A percentile compares a stretch with the other conserved stretches of the same genome.
These are phyloP conservation scores for Lepus europaeus DNA, from an alignment of 2,113 vertebrate genomes.

Conservation along the genomic window DNA sequence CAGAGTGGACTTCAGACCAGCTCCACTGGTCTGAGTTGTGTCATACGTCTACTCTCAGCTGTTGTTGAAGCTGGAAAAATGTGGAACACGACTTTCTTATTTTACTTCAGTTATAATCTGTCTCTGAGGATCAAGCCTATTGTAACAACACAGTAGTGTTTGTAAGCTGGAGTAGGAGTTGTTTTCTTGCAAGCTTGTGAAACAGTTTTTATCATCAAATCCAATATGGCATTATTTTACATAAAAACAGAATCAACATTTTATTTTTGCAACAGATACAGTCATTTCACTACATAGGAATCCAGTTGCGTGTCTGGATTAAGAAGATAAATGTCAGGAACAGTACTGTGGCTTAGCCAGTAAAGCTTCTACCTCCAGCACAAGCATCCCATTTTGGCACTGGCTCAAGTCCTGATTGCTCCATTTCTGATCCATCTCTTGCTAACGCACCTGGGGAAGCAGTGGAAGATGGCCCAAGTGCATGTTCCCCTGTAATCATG, in stretches of 20 bases:
- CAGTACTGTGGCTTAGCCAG: too few species aligned
- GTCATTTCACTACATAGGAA: not conserved
- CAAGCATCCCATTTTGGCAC: too few species aligned
- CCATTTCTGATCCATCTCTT: too few species aligned
- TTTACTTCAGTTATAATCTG: conserved; percentile 30
- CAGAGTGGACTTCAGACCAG: not conserved
- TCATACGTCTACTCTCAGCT: not conserved
- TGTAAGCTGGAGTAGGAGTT: not conserved
- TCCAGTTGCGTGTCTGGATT: not conserved
- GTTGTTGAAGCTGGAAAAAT: not conserved
- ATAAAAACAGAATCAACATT: not conserved
- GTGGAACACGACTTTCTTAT: not conserved
- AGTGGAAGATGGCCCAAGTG: too few species aligned
- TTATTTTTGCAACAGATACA: not conserved
- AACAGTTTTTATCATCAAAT: not conserved
- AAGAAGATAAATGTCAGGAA: not conserved
- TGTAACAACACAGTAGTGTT: not conserved
- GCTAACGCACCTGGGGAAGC: too few species aligned
- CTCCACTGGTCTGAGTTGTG: not conserved
- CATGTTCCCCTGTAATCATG: too few species aligned
- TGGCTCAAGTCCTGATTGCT: too few species aligned
- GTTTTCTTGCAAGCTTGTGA: not conserved
- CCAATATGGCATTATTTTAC: not conserved
- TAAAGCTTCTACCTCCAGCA: too few species aligned
- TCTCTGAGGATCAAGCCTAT: not conserved